Percentiles rank a stretch among this genome's conserved stretches.
Evolutionary conservation across 1,140 invertebrate species (phyloP).

Genomic region (Cydia amplana): DNA sequence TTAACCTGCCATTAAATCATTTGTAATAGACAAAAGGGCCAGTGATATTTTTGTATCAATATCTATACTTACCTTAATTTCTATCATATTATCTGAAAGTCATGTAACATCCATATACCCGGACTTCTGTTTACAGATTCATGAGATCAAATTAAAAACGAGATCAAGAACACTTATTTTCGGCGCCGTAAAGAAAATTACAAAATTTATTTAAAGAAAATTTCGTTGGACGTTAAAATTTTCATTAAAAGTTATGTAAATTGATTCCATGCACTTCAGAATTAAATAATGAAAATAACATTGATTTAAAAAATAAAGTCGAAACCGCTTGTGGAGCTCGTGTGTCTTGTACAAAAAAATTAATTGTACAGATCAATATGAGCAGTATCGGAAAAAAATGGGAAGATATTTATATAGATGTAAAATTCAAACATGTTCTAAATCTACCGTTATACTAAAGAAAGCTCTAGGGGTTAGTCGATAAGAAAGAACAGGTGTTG

Average conservation of each 20-base stretch:
- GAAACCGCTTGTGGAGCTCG: neutral
- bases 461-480: neutral
- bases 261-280: neutral
- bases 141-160: conserved; percentile 21
- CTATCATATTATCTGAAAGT: neutral
- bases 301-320: neutral
- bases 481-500: neutral
- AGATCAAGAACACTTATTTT: conserved; percentile 32
- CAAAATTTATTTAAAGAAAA: neutral
- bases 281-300: neutral
- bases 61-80: neutral
- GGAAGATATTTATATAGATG: neutral
- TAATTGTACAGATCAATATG: neutral
- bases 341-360: neutral
- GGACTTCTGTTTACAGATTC: conserved; percentile 10
- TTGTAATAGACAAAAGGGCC: no score
- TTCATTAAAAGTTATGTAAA: neutral
- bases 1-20: no score
- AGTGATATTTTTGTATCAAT: neutral
- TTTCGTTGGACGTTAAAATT: neutral
- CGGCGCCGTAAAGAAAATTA: conserved; percentile 22
- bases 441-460: neutral
- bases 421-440: neutral
- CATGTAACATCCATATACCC: neutral
- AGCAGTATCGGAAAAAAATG: neutral